These are phyloP conservation scores for Macrostomum lignano DNA, from an alignment of 1,140 invertebrate species.

Conservation along the genomic window DNA sequence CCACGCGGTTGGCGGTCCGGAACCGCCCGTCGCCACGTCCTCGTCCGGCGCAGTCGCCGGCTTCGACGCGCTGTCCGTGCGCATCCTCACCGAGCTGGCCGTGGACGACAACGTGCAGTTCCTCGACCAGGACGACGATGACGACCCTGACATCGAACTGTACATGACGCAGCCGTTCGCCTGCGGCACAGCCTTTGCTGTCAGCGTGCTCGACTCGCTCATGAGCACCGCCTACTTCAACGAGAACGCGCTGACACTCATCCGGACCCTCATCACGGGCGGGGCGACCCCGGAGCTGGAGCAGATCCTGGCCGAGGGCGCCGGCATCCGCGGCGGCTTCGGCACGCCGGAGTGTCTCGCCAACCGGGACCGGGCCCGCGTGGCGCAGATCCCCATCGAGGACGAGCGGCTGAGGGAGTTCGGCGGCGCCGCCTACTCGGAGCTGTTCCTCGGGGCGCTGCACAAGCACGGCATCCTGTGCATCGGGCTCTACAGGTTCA, in stretches of 20 bases:
- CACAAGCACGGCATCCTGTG: neutral
- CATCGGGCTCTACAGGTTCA: constrained; percentile 1
- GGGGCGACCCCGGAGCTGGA: constrained; percentile 93
- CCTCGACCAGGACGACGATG: constrained; percentile 83
- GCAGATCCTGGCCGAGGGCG: constrained; percentile 85
- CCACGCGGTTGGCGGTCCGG: neutral
- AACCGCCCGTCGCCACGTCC: too few species aligned
- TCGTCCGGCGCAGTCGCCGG: too few species aligned
- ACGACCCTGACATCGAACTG: constrained; percentile 85
- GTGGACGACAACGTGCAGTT: constrained; percentile 58
- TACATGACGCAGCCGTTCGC: constrained; percentile 94
- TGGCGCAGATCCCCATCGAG: constrained; percentile 6
- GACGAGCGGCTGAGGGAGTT: neutral
- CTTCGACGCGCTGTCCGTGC: too few species aligned
- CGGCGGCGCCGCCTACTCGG: neutral
- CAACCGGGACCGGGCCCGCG: constrained; percentile 7
- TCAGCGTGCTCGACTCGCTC: constrained; percentile 82
- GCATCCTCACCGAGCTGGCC: neutral
- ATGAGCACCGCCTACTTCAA: constrained; percentile 61
- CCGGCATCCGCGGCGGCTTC: constrained; percentile 32
- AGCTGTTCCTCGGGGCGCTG: neutral
- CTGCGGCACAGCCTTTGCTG: constrained; percentile 88
- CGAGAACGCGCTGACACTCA: neutral
- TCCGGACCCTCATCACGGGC: neutral
- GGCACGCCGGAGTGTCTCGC: neutral